Percentiles rank a stretch among this genome's conserved stretches.
Evolutionary conservation across 2,888 invertebrate species (phyloP).

Genomic region (Lasioglossum calceatum): DNA sequence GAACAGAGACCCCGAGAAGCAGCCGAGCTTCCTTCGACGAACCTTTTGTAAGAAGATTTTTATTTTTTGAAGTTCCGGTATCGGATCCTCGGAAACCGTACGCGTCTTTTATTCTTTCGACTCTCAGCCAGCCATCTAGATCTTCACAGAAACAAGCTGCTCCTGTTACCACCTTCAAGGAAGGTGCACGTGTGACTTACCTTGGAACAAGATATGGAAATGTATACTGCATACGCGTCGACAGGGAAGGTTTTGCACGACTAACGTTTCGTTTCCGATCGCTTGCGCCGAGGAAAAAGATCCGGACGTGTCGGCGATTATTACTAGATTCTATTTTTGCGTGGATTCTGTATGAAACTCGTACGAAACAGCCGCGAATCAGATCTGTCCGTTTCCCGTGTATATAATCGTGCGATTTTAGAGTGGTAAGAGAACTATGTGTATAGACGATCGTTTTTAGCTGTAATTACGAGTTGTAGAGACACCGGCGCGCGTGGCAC

Average conservation of each 20-base stretch:
- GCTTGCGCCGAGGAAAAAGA: not conserved
- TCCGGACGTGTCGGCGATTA: not conserved
- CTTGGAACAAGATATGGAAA: not conserved
- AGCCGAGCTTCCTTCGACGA: not conserved
- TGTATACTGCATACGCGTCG: not conserved
- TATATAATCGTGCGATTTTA: slow-evolving; percentile 59
- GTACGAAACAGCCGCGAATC: slow-evolving; percentile 24
- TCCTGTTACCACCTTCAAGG: not conserved
- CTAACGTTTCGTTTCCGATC: not conserved
- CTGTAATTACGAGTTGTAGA: slow-evolving; percentile 50
- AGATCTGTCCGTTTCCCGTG: slow-evolving; percentile 63
- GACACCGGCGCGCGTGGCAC: slow-evolving; percentile 31
- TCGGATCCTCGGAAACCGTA: not conserved
- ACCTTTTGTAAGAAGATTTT: slow-evolving; percentile 40
- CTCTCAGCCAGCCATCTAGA: not conserved
- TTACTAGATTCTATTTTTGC: not conserved
- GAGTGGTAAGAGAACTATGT: slow-evolving; percentile 47
- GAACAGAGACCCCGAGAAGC: slow-evolving; percentile 6
- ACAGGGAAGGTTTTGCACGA: not conserved
- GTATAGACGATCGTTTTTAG: slow-evolving; percentile 60
- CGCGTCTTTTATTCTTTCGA: not conserved
- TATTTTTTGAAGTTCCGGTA: not conserved
- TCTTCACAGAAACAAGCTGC: not conserved
- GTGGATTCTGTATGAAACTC: not conserved
- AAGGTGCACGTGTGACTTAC: not conserved